phyloP scores from a whole-genome alignment of 1,140 invertebrate genomes.

The Ostrea edulis region DNA sequence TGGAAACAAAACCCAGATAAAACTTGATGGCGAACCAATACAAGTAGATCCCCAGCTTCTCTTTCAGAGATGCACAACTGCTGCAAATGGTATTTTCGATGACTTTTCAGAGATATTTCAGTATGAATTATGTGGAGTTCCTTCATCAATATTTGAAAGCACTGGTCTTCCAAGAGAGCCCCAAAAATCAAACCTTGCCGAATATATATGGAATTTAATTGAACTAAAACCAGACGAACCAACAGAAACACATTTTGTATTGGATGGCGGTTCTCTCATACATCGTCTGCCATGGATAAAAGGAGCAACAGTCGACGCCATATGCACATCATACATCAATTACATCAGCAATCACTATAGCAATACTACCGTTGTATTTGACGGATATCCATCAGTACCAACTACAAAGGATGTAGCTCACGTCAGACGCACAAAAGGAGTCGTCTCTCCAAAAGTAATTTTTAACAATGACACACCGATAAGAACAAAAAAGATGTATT shows the following conservation, averaged over 20 bases:
- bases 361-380: slow-evolving; percentile 27
- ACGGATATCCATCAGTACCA: slow-evolving; percentile 40
- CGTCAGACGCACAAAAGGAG: slow-evolving; percentile 39
- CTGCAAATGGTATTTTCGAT: slow-evolving; percentile 17
- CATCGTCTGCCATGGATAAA: slow-evolving; percentile 43
- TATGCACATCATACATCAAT: slow-evolving; percentile 41
- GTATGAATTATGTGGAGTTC: slow-evolving; percentile 40
- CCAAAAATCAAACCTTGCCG: slow-evolving; percentile 44
- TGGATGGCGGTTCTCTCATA: slow-evolving; percentile 60
- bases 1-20: slow-evolving; percentile 19
- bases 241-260: not conserved
- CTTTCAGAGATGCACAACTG: slow-evolving; percentile 47
- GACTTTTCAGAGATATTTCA: slow-evolving; percentile 39
- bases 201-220: slow-evolving; percentile 35
- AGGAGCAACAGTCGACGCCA: slow-evolving; percentile 6
- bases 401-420: slow-evolving; percentile 50
- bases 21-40: slow-evolving; percentile 41
- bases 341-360: slow-evolving; percentile 19
- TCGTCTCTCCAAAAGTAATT: not conserved
- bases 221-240: not conserved
- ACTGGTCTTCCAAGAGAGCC: slow-evolving; percentile 41
- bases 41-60: slow-evolving; percentile 48
- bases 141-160: slow-evolving; percentile 49
- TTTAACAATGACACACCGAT: slow-evolving; percentile 39
- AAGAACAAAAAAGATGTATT: slow-evolving; percentile 44